These are phyloP conservation scores for Heteractis magnifica DNA, from an alignment of 92 coral and sea anemone species.

Conservation along the genomic window DNA sequence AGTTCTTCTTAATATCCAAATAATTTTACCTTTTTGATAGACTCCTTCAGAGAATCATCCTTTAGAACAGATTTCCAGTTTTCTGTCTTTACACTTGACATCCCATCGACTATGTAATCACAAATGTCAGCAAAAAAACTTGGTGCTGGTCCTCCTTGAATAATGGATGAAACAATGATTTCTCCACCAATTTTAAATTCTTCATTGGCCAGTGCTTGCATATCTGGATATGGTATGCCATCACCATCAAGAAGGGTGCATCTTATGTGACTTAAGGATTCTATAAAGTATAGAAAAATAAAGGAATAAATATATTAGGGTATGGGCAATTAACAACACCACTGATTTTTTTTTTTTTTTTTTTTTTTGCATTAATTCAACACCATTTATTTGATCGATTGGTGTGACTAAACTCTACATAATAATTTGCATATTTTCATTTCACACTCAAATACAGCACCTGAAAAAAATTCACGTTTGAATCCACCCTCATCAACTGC, in stretches of 20 bases:
- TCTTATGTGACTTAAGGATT: slow-evolving; percentile 32
- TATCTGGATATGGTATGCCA: slow-evolving; percentile 60
- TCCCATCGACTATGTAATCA: slow-evolving; percentile 61
- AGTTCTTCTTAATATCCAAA: background rate
- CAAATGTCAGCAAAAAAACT: slow-evolving; percentile 39
- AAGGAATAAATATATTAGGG: background rate
- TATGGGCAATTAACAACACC: background rate
- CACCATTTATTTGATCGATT: no score
- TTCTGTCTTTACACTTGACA: slow-evolving; percentile 44
- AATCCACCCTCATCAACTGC: slow-evolving; percentile 78
- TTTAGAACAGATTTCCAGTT: slow-evolving; percentile 42
- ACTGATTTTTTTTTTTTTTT: no score
- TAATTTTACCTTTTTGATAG: slow-evolving; percentile 44
- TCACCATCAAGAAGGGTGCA: slow-evolving; percentile 26
- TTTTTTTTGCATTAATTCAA: no score
- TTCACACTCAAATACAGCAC: slow-evolving; percentile 20
- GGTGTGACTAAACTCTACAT: no score
- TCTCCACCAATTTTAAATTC: slow-evolving; percentile 60
- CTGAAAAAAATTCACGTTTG: slow-evolving; percentile 69
- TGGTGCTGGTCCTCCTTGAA: slow-evolving; percentile 72
- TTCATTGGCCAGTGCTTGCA: slow-evolving; percentile 57
- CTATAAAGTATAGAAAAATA: slow-evolving; percentile 14
- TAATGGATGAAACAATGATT: slow-evolving; percentile 51
- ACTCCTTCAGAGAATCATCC: slow-evolving; percentile 35
- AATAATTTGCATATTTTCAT: no score